A percentile compares a stretch with the other conserved stretches of the same genome.
phyloP scores from a whole-genome alignment of 2,797 vertebrate species.

The Erethizon dorsatum region DNA sequence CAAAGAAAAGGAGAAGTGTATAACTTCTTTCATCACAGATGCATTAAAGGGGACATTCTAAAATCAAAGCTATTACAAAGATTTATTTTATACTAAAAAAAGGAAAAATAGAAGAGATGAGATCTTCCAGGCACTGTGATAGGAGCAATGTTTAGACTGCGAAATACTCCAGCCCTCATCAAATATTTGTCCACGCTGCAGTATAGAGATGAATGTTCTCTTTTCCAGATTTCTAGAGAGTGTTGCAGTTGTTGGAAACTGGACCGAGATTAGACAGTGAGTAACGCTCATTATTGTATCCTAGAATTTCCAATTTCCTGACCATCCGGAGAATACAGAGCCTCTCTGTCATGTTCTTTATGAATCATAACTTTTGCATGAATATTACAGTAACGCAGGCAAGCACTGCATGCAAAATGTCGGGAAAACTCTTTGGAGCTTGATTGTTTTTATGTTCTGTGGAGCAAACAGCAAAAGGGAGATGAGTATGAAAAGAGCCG shows the following conservation, averaged over 20 bases:
- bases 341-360: neutral
- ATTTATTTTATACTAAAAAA: neutral
- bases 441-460: neutral
- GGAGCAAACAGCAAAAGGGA: neutral
- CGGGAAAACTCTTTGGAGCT: neutral
- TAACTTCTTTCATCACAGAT: too few species aligned
- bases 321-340: neutral
- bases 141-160: fast-evolving
- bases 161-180: fast-evolving
- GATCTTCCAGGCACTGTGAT: fast-evolving
- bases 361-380: neutral
- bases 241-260: fast-evolving
- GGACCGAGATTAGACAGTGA: neutral
- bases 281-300: neutral
- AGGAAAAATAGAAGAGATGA: too few species aligned
- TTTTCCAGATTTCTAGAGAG: neutral
- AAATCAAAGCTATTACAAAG: too few species aligned
- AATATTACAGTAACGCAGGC: too few species aligned
- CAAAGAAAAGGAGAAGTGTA: too few species aligned
- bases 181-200: fast-evolving
- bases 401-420: neutral
- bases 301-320: neutral
- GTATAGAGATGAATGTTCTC: fast-evolving
- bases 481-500: neutral
- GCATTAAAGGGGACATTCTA: too few species aligned